Base-by-base conservation (phyloP, 2,113 vertebrate genomes). In the Noturus placidus region DNA sequence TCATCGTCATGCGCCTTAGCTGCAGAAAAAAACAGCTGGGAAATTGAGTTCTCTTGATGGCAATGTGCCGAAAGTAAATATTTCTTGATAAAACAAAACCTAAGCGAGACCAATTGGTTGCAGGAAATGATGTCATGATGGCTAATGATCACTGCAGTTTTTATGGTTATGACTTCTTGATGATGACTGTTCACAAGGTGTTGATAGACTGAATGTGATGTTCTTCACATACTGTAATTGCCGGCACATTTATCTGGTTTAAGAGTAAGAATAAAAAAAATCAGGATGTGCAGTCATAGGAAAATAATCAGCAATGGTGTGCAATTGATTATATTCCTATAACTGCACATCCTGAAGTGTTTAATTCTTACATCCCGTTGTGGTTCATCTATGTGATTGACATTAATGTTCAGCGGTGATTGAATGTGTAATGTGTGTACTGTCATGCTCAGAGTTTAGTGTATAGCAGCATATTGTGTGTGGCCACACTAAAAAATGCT, bases 91-190 rank as follows among this genome's bases (percentile, higher is more conserved):
- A 82, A 14, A 35, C 57, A 25, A 15, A 83, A 83, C n/a, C 38
- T 30, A 65, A 6, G 30, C 33, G 14, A 59, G 50, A 20, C n/a
- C 76, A 77, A 33, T 57, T 20, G 57, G 33, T 46, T 42, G 35
- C 59, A 83, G 82, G 38, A 83, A 83, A 83, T 61, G 20, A 82
- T 57, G 52, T 80, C 52, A 80, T 20, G 17, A 14, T 61, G 56
- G 50, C 59, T 27, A 46, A 65, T 7, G 10, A 59, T 35, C 79
- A 25, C 30, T 59, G 33, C 42, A 61, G 1, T 35, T 57, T 57
- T 80, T 22, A 35, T 22, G 57, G 14, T 52, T 78, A 35, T 25
- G 56, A 7, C 30, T 38, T 80, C 52, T 33, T 80, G 50, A 79
- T 80, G 57, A 56, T 57, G 52, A 33, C 19, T 80, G 78, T 52